Conservation (phyloP, 2,888 invertebrate genomes). For the Pogonocherus hispidulus region DNA sequence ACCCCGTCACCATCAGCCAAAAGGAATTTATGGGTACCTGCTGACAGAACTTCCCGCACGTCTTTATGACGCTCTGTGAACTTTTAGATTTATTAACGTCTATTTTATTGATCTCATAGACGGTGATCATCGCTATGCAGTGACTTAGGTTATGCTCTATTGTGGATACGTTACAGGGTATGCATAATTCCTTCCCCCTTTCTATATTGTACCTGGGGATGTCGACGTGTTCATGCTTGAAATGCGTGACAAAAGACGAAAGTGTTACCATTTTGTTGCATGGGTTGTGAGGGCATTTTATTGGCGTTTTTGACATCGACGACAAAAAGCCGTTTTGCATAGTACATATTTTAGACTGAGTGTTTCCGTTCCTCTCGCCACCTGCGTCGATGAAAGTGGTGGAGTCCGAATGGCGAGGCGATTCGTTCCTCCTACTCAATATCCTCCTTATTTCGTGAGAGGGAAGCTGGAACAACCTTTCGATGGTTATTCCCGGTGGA, state of each 20-base stretch:
- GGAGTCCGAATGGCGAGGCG: constrained; percentile 9
- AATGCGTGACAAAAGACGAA: constrained; percentile 62
- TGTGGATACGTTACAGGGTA: constrained; percentile 57
- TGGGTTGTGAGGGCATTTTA: constrained; percentile 62
- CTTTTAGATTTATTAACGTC: constrained; percentile 53
- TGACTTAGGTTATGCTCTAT: constrained; percentile 56
- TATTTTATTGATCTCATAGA: constrained; percentile 59
- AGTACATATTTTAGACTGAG: constrained; percentile 21
- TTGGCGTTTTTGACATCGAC: constrained; percentile 48
- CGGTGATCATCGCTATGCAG: constrained; percentile 61
- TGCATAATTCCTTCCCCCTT: constrained; percentile 56
- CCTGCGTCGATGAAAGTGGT: background rate
- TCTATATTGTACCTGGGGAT: constrained; percentile 55
- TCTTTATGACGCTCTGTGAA: constrained; percentile 56
- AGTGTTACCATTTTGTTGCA: constrained; percentile 63
- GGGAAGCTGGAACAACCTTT: constrained; percentile 59
- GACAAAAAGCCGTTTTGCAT: constrained; percentile 26
- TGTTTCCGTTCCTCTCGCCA: constrained; percentile 16
- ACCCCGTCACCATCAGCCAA: constrained; percentile 65
- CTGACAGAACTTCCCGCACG: constrained; percentile 57
- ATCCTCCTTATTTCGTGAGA: constrained; percentile 50
- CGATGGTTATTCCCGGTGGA: constrained; percentile 53
- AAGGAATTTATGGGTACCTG: constrained; percentile 61
- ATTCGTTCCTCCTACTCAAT: constrained; percentile 36
- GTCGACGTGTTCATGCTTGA: constrained; percentile 63